These are phyloP conservation scores for Baryphthengus martii DNA, from an alignment of 2,113 vertebrate genomes.

Conservation along the genomic window DNA sequence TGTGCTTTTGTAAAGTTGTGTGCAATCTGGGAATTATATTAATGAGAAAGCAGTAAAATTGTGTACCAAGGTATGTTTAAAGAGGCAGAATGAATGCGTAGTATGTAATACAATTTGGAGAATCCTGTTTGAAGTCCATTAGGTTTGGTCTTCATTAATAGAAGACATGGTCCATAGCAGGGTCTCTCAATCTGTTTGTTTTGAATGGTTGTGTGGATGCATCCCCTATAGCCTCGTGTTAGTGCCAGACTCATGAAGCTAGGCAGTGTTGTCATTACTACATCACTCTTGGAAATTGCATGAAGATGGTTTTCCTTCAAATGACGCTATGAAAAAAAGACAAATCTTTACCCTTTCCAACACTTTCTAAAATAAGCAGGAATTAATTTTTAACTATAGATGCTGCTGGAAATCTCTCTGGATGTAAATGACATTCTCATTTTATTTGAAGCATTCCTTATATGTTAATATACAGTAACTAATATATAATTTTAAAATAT, in stretches of 20 bases:
- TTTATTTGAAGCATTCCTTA: not conserved
- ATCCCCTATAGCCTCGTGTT: not conserved
- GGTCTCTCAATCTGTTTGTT: not conserved
- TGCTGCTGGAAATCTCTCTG: not conserved
- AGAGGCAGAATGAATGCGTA: slow-evolving; percentile 42
- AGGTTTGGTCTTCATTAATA: not conserved
- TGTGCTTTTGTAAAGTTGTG: slow-evolving; percentile 16
- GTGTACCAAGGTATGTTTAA: slow-evolving; percentile 33
- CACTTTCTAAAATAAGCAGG: not conserved
- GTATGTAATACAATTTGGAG: slow-evolving; percentile 38
- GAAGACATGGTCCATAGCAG: not conserved
- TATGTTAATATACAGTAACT: not conserved
- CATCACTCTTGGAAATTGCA: not conserved
- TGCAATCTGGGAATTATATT: slow-evolving; percentile 42
- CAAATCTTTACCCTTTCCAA: not conserved
- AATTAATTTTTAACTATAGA: not conserved
- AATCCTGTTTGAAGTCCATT: slow-evolving; percentile 20
- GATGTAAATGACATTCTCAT: not conserved
- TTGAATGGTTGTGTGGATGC: not conserved
- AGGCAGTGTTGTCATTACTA: not conserved
- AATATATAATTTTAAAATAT: not conserved
- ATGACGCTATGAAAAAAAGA: not conserved
- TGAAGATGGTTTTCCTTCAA: not conserved
- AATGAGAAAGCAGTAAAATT: slow-evolving; percentile 47
- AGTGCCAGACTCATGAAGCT: not conserved